These are phyloP conservation scores for Frieseomelitta varia DNA, from an alignment of 1,140 invertebrate genomes.

Conservation along the genomic window DNA sequence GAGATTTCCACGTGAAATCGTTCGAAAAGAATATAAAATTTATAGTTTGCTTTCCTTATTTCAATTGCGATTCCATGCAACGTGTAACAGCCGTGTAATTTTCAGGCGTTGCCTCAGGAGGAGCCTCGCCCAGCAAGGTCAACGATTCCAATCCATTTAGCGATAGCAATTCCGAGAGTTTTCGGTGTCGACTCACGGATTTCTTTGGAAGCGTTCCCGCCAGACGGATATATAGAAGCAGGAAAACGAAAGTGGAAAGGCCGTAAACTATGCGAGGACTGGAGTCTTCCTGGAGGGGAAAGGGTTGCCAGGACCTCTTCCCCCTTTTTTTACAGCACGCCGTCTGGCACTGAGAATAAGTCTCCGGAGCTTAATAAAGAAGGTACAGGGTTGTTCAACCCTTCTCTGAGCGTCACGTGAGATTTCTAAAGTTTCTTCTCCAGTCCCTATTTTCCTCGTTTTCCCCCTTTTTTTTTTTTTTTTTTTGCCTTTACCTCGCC, in stretches of 20 bases:
- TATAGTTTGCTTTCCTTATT: no score
- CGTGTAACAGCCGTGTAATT: no score
- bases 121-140: background rate
- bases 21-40: no score
- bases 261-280: slow-evolving; percentile 47
- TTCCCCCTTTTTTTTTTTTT: background rate
- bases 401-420: slow-evolving; percentile 46
- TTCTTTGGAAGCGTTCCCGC: slow-evolving; percentile 33
- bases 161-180: background rate
- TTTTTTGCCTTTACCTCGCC: background rate
- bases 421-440: slow-evolving; percentile 51
- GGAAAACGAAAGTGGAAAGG: slow-evolving; percentile 42
- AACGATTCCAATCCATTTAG: slow-evolving; percentile 31
- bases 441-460: slow-evolving; percentile 8
- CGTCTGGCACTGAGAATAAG: slow-evolving; percentile 61
- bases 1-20: no score
- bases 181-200: slow-evolving; percentile 6
- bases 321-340: slow-evolving; percentile 38
- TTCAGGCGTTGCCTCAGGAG: background rate
- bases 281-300: slow-evolving; percentile 46
- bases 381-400: slow-evolving; percentile 48
- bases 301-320: slow-evolving; percentile 57
- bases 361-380: slow-evolving; percentile 58
- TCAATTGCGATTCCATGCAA: no score
- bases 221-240: slow-evolving; percentile 15